Base-by-base conservation (phyloP, 2,888 invertebrate genomes). In the Hirtodrosophila duncani region DNA sequence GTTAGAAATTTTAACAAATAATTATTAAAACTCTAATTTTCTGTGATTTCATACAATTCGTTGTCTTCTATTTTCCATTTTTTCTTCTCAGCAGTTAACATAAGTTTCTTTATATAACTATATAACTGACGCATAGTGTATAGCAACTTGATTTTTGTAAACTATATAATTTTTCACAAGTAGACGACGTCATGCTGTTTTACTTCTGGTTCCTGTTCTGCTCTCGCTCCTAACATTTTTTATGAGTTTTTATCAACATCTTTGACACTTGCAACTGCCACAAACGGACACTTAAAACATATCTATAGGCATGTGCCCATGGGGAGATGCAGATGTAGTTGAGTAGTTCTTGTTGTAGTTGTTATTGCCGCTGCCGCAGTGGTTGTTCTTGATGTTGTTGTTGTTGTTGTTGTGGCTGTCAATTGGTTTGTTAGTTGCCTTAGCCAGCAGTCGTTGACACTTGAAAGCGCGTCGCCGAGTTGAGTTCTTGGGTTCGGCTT, bases 371-470 rank as follows among this genome's bases (percentile, higher is more conserved):
- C 24, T 50, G 38, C 16, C 20, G 33, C 8, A 34, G 36, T 44
- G 30, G 30, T 9, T n/a, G n/a, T n/a, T n/a, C n/a, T 21, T 42
- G 29, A n/a, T 42, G 16, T 34, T 49, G 27, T 21, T 30, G 36
- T 33, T 48, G 29, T 29, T 64, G 48, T 55, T 56, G 71, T 53
- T 55, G 53, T 42, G 53, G 38, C 67, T 70, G 71, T 75, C 71
- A 72, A 75, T 75, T 75, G 80, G 67, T 58, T 75, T 74, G 67
- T 67, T 71, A 67, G 80, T 60, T 60, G 26, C 63, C 55, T 55
- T 33, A 49, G 50, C 37, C 11, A 52, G 67, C 71, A 67, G 67
- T 67, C 71, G 71, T 75, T 71, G 80, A 71, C 71, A 79, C 75
- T 70, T 66, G 63, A 71, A 66, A 55, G 57, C 55, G 63, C 59